These are phyloP conservation scores for Plestiodon gilberti DNA, from an alignment of 2,113 vertebrate genomes.

Conservation along the genomic window DNA sequence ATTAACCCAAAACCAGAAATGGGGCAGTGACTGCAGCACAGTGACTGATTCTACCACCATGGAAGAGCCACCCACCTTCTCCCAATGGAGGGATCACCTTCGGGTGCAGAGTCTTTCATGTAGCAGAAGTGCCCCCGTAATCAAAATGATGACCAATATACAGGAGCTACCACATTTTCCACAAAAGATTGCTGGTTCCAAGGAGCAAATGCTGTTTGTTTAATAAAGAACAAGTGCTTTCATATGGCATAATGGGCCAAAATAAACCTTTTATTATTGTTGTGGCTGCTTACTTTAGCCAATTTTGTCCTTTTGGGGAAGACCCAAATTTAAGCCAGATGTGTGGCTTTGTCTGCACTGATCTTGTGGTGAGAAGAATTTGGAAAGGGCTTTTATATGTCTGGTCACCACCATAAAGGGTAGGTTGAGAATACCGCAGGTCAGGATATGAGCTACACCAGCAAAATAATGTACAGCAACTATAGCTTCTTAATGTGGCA, in stretches of 20 bases:
- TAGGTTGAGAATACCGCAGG: neutral
- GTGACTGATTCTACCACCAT: neutral
- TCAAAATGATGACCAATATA: neutral
- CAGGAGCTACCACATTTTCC: neutral
- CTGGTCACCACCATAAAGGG: neutral
- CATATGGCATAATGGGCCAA: neutral
- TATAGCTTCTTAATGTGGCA: neutral
- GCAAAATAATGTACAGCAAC: neutral
- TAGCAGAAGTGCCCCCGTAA: neutral
- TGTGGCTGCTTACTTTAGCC: neutral
- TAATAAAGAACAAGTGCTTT: neutral
- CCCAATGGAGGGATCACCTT: neutral
- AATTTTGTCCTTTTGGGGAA: neutral
- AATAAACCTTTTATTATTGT: neutral
- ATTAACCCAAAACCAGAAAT: neutral
- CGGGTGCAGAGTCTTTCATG: neutral
- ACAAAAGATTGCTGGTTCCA: neutral
- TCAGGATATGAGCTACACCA: neutral
- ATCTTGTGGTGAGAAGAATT: neutral
- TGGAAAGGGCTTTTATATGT: neutral
- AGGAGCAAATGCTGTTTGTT: neutral
- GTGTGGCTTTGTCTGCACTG: neutral
- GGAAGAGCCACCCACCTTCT: neutral
- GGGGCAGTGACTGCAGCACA: neutral
- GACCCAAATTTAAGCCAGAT: neutral